Base-by-base conservation (phyloP, 2,797 vertebrate genomes). In the Thunnus albacares region DNA sequence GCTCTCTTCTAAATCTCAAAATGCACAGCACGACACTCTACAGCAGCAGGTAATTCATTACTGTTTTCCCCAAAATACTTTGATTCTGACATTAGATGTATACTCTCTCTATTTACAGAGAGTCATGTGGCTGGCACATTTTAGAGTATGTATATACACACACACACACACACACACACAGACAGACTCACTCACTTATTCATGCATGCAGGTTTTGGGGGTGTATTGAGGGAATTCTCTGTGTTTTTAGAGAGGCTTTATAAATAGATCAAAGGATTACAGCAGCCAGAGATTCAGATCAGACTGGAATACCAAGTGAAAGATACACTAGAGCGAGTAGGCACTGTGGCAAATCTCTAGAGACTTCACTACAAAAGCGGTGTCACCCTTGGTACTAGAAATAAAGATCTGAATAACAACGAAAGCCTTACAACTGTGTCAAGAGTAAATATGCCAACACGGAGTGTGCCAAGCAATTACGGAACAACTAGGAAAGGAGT, bases 251-350 rank as follows among this genome's bases (percentile, higher is more conserved):
- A 80, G 71, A 83, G 57, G 69, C 67, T 83, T 90, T 88, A 90
- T 89, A 90, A 92, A 91, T 91, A 94, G 86, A 93, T 93, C 87
- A 94, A 91, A 91, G 71, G 59, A 69, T 33, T 10, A 41, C 11
- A 64, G 86, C 87, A 87, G 84, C 47, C 30, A 70, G 56, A 88
- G 81, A 86, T 75, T 88, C 71, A 84, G 69, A 89, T 86, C 83
- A 81, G 78, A 80, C 75, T 75, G 79, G 89, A 93, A 88, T 87
- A 92, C 78, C 74, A 90, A 90, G 75, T 68, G 74, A 79, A 82
- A 75, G 75, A 71, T 72, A 77, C 67, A 78, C 52, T 17, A 67
- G 77, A 77, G 82, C 45, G 30, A 66, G 73, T 10, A 70, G 61
- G 45, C 81, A 72, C 57, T 4, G 55, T 83, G 83, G 77, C 75